Evolutionary conservation across 2,113 vertebrate species (phyloP).

Genomic region (Macrotis lagotis): DNA sequence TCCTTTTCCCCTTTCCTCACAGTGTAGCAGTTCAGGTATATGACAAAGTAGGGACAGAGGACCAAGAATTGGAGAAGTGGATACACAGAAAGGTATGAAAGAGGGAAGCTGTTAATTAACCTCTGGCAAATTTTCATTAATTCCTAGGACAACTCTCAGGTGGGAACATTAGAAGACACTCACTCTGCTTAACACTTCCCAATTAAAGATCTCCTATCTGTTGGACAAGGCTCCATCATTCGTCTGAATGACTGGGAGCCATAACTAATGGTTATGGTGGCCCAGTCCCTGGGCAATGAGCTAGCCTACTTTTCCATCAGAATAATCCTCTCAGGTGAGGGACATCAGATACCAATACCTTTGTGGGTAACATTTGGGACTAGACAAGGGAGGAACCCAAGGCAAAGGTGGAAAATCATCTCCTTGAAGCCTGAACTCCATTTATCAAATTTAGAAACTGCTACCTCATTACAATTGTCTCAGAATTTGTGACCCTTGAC

Average conservation of each 20-base stretch:
- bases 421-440: neutral
- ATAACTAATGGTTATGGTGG: neutral
- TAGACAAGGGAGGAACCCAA: neutral
- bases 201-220: slow-evolving; percentile 36
- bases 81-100: neutral
- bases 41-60: neutral
- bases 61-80: neutral
- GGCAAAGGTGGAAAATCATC: neutral
- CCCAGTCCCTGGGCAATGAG: neutral
- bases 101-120: neutral
- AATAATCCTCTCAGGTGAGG: neutral
- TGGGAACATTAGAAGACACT: slow-evolving; percentile 34
- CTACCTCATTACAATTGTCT: neutral
- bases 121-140: slow-evolving; percentile 17
- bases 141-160: slow-evolving; percentile 32
- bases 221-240: neutral
- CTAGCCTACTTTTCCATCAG: neutral
- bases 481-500: neutral
- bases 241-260: neutral
- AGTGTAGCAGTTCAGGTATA: neutral
- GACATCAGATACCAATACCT: neutral
- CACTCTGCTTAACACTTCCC: slow-evolving; percentile 56
- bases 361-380: neutral
- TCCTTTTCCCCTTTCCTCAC: neutral
- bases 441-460: neutral